Conservation (phyloP, 2,797 vertebrate genomes). For the Tenualosa ilisha region DNA sequence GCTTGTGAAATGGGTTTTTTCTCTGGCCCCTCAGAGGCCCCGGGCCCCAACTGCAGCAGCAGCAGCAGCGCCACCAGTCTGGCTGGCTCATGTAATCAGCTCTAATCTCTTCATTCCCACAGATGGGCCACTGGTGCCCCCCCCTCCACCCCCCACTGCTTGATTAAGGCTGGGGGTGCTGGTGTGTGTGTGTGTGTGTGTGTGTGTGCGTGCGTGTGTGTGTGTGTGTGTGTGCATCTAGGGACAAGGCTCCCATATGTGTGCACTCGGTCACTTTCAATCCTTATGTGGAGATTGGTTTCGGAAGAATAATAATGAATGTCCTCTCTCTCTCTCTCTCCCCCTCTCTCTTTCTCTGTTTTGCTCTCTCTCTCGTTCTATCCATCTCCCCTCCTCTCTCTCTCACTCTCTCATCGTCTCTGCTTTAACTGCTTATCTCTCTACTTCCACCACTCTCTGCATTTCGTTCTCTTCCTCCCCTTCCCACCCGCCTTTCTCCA, state of each 20-base stretch:
- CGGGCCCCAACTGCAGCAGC: neutral
- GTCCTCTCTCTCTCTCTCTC: neutral
- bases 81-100: neutral
- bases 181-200: neutral
- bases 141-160: neutral
- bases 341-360: slow-evolving; percentile 6
- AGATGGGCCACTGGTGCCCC: slow-evolving; percentile 32
- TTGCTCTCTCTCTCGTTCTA: neutral
- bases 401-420: neutral
- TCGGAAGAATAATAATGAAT: neutral
- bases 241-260: neutral
- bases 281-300: slow-evolving; percentile 1
- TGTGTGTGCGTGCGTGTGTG: too few species aligned
- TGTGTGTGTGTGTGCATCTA: neutral
- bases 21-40: slow-evolving; percentile 64
- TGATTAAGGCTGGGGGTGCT: neutral
- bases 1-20: slow-evolving; percentile 72
- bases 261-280: neutral
- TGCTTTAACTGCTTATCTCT: too few species aligned
- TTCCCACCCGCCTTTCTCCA: neutral
- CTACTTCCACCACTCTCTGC: neutral
- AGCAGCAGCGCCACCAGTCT: neutral
- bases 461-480: neutral
- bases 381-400: slow-evolving; percentile 11
- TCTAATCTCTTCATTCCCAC: slow-evolving; percentile 6